Base-by-base conservation (phyloP, 1,140 invertebrate species). In the Cecropterus lyciades region DNA sequence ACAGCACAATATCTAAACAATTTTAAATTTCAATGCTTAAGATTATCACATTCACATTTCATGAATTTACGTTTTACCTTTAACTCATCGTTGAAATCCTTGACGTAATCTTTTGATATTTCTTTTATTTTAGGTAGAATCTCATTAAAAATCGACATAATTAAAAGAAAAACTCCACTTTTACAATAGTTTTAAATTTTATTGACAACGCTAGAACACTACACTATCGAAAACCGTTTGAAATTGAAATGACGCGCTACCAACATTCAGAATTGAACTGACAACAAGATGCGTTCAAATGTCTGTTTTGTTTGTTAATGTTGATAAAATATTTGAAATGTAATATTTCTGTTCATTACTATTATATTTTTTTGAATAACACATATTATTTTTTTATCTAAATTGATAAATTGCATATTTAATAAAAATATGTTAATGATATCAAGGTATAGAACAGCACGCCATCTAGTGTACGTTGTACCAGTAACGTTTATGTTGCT, bases 71-170 rank as follows among this genome's bases (percentile, higher is more conserved):
- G 10, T 8, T 65, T 76, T 87, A 91, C 88, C 88, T 89, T 73
- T 24, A 91, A 73, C 27, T 85, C 82, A 56, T 85, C 77, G 66
- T 88, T 78, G 67, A 87, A 82, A 40, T 74, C 84, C 57, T 79
- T 84, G 37, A 57, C 72, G 70, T 75, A 75, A 15, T 65, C 55
- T 30, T 84, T 79, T 6, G 82, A 81, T 81, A 91, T 84, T 65
- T 76, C 80, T 78, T 67, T 69, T 49, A 91, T 48, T 84, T 89
- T 85, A 43, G 82, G 74, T 33, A 91, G 64, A 65, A 88, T 77
- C 72, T 87, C 85, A 80, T 86, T 80, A 73, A 89, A 91, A 75
- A 88, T 79, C 52, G 87, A 87, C 88, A 91, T 91, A 79, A 80
- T 87, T 84, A n/a, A 49, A 69, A 53, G 63, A 72, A 77, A 65